phyloP scores from a whole-genome alignment of 2,113 vertebrate species.

The Suncus etruscus region DNA sequence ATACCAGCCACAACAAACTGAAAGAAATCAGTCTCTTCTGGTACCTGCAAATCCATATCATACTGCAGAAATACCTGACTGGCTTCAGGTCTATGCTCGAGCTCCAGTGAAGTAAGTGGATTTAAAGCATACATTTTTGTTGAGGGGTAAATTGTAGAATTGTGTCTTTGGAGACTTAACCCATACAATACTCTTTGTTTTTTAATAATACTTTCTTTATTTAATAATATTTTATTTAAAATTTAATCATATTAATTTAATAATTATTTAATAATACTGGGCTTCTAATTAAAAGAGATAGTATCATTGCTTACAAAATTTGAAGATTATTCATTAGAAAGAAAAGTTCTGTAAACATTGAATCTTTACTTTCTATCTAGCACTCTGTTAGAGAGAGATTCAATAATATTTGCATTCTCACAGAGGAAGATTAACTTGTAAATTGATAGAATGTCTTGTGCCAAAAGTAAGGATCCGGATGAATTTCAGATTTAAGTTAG shows the following conservation, averaged over 20 bases:
- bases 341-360: conserved; percentile 13
- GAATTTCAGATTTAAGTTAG: neutral
- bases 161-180: neutral
- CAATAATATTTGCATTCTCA: neutral
- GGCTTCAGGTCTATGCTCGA: conserved; percentile 98
- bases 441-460: neutral
- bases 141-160: neutral
- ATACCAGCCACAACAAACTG: conserved; percentile 93
- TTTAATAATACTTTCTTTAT: conserved; percentile 1
- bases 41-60: conserved; percentile 99
- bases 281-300: conserved; percentile 7
- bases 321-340: conserved; percentile 57
- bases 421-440: conserved; percentile 22
- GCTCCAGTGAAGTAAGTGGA: conserved; percentile 95
- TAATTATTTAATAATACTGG: no score
- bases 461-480: conserved; percentile 3
- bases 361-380: conserved; percentile 12
- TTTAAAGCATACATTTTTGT: neutral
- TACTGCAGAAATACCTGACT: conserved; percentile 97
- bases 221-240: conserved; percentile 11
- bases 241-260: no score
- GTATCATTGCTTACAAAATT: conserved; percentile 17
- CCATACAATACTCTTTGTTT: neutral
- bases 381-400: conserved; percentile 1
- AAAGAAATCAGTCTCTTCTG: conserved; percentile 94